Conservation (phyloP, 2,113 vertebrate species). For the Siphamia tubifer region DNA sequence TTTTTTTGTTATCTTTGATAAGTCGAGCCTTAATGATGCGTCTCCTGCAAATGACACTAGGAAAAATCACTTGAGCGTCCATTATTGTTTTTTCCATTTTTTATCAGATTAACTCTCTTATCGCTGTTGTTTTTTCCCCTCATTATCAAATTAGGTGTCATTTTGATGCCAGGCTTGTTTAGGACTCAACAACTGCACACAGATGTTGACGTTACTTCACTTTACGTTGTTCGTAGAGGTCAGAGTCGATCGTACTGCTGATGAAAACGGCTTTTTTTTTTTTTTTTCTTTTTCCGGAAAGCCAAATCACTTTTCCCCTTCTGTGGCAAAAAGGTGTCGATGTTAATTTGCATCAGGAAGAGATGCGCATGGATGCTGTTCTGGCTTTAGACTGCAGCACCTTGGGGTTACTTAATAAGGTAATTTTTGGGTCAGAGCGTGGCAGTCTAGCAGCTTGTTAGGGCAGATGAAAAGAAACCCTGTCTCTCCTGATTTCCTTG, state of each 20-base stretch:
- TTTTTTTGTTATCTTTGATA: slow-evolving; percentile 65
- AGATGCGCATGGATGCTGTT: background rate
- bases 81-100: slow-evolving; percentile 64
- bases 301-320: background rate
- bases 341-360: background rate
- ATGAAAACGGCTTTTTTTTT: slow-evolving; percentile 10
- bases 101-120: slow-evolving; percentile 59
- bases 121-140: slow-evolving; percentile 63
- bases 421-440: background rate
- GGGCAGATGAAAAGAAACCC: slow-evolving; percentile 8
- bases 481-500: background rate
- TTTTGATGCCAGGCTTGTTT: slow-evolving; percentile 61
- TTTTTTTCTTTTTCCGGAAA: background rate
- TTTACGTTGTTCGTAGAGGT: slow-evolving; percentile 17
- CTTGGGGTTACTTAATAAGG: background rate
- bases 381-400: background rate
- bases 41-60: slow-evolving; percentile 57
- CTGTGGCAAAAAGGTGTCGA: background rate
- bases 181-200: slow-evolving; percentile 49
- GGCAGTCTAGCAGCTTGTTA: background rate
- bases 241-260: background rate
- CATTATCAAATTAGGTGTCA: slow-evolving; percentile 60
- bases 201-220: slow-evolving; percentile 54
- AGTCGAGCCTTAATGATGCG: slow-evolving; percentile 62
- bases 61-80: slow-evolving; percentile 51